Percentiles rank a stretch among this genome's conserved stretches.
Conservation (phyloP, 2,113 vertebrate genomes). For the Eulacestoma nigropectus region DNA sequence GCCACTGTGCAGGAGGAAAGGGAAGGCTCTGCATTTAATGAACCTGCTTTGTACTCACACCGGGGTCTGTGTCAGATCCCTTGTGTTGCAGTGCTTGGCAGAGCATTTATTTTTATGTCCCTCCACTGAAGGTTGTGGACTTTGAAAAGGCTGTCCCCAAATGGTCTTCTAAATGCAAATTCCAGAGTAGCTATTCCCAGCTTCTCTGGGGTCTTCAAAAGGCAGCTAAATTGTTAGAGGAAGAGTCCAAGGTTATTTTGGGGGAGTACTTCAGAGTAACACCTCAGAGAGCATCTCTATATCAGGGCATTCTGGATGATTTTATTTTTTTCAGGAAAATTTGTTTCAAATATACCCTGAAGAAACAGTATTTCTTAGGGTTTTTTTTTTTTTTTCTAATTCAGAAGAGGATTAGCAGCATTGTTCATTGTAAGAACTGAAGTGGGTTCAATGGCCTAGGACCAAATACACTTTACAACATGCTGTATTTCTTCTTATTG, state of each 20-base stretch:
- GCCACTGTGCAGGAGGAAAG: background rate
- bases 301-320: background rate
- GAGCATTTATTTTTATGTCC: background rate
- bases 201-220: background rate
- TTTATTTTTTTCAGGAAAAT: background rate
- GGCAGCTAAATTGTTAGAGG: background rate
- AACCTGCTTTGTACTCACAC: background rate
- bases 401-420: background rate
- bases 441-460: background rate
- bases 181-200: background rate
- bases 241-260: background rate
- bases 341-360: background rate
- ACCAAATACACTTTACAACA: background rate
- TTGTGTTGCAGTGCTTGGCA: background rate
- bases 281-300: background rate
- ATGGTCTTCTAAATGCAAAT: constrained; percentile 3
- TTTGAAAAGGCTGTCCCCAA: constrained; percentile 23
- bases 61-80: background rate
- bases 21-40: background rate
- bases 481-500: background rate
- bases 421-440: background rate
- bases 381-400: background rate
- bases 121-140: background rate
- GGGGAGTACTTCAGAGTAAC: background rate
- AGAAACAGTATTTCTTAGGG: background rate